Conservation (phyloP, 2,888 invertebrate species). For the Drosophila nigricruria region DNA sequence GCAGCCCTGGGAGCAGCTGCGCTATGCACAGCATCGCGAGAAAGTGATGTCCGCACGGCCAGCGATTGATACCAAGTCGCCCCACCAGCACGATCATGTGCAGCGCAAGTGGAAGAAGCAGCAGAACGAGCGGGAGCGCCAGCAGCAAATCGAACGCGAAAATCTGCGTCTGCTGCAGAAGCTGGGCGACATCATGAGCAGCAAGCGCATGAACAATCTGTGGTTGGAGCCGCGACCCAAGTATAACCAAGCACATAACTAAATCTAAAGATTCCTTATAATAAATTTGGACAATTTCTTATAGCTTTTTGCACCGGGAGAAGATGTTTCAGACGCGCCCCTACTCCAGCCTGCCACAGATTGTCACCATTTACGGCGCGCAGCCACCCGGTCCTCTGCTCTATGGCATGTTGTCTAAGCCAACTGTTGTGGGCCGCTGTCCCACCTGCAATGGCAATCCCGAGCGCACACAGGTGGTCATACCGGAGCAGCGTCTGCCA, state of each 20-base stretch:
- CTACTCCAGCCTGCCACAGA: constrained; percentile 71
- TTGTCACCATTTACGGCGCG: constrained; percentile 72
- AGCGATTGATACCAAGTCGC: constrained; percentile 89
- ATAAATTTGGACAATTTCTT: neutral
- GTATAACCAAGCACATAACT: constrained; percentile 50
- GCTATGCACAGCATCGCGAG: constrained; percentile 89
- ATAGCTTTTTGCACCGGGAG: constrained; percentile 83
- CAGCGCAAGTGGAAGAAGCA: constrained; percentile 89
- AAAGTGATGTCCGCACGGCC: constrained; percentile 89
- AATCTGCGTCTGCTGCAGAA: constrained; percentile 90
- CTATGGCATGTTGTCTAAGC: constrained; percentile 65
- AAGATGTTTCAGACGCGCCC: constrained; percentile 82
- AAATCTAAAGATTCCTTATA: neutral
- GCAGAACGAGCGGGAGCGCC: constrained; percentile 89
- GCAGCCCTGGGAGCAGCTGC: constrained; percentile 90
- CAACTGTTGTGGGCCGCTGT: constrained; percentile 70
- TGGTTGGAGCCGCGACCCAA: constrained; percentile 89
- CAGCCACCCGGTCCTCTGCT: constrained; percentile 65
- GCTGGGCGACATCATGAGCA: constrained; percentile 88
- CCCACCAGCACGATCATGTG: constrained; percentile 88
- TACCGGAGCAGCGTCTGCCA: constrained; percentile 84
- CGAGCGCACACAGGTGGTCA: constrained; percentile 77
- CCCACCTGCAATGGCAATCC: constrained; percentile 83
- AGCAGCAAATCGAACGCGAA: constrained; percentile 88
- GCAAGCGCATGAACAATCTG: constrained; percentile 89